Percentiles rank a stretch among this genome's conserved stretches.
Evolutionary conservation across 2,797 vertebrate genomes (phyloP).

Genomic region (Sparus aurata): DNA sequence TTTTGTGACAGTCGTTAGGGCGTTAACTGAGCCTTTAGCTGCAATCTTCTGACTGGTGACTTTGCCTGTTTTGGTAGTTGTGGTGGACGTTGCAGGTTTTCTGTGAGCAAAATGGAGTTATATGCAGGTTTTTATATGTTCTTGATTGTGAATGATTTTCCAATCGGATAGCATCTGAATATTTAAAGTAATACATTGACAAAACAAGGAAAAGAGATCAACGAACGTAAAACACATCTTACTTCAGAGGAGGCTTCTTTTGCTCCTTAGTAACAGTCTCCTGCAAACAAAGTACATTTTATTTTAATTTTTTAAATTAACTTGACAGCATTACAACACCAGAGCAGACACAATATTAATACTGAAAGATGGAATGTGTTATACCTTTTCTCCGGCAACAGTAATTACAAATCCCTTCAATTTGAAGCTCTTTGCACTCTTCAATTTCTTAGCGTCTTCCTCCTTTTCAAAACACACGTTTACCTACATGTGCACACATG

Average conservation of each 20-base stretch:
- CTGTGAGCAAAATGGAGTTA: conserved; percentile 34
- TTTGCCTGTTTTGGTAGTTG: neutral
- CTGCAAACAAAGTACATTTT: conserved; percentile 22
- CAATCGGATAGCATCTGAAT: too few relatives aligned
- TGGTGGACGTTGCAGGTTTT: conserved; percentile 3
- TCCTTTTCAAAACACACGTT: conserved; percentile 87
- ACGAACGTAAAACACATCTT: conserved; percentile 32
- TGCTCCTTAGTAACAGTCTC: neutral
- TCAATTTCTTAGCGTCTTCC: conserved; percentile 87
- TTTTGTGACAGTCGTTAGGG: neutral
- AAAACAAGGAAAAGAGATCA: neutral
- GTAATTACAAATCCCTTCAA: conserved; percentile 80
- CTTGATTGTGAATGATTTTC: too few relatives aligned
- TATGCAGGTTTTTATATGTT: neutral
- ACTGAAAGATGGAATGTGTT: neutral
- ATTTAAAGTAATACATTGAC: neutral
- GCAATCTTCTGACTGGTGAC: too few relatives aligned
- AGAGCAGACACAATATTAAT: neutral
- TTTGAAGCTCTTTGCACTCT: conserved; percentile 69
- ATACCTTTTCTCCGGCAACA: conserved; percentile 74
- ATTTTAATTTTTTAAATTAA: neutral
- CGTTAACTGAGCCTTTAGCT: conserved; percentile 13
- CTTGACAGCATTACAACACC: neutral
- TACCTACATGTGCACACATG: conserved; percentile 80
- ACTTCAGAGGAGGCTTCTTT: conserved; percentile 40